Evolutionary conservation across 2,797 vertebrate genomes (phyloP).

Genomic region (Pseudocheirus occidentalis): DNA sequence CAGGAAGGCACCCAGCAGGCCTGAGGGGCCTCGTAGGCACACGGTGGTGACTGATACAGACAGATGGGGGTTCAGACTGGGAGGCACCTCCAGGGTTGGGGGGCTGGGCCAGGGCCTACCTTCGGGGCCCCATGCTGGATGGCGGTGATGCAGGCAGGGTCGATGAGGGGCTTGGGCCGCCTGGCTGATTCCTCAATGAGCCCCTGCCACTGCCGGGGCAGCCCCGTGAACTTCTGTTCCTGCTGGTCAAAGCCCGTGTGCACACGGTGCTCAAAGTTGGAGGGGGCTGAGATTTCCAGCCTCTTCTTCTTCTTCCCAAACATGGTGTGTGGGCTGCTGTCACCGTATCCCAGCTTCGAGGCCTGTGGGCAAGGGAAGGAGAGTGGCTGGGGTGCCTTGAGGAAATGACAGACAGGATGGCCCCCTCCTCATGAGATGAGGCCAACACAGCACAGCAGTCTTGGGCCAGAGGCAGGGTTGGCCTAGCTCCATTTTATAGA

Average conservation of each 20-base stretch:
- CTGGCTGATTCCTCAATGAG: slow-evolving; percentile 96
- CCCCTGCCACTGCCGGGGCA: slow-evolving; percentile 97
- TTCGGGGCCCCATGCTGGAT: slow-evolving; percentile 90
- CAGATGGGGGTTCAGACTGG: too few relatives aligned
- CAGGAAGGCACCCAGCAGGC: neutral
- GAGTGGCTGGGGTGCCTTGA: neutral
- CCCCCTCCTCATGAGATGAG: rapidly evolving
- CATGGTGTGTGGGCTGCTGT: slow-evolving; percentile 84
- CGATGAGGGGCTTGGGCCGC: slow-evolving; percentile 94
- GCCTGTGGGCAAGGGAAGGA: neutral
- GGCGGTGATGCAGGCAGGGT: slow-evolving; percentile 92
- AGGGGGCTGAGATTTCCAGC: slow-evolving; percentile 95
- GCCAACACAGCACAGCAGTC: too few relatives aligned
- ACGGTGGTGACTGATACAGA: too few relatives aligned
- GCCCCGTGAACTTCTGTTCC: slow-evolving; percentile 95
- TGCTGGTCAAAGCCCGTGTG: slow-evolving; percentile 95
- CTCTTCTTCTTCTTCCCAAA: slow-evolving; percentile 97
- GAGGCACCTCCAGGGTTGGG: neutral
- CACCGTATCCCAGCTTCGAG: neutral
- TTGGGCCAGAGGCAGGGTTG: neutral
- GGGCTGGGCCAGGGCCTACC: slow-evolving; percentile 81
- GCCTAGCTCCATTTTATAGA: neutral
- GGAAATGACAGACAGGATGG: too few relatives aligned
- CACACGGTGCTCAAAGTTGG: slow-evolving; percentile 96
- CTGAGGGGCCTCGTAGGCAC: too few relatives aligned